Conservation (phyloP, 2,888 invertebrate species). For the Diarsia brunnea region DNA sequence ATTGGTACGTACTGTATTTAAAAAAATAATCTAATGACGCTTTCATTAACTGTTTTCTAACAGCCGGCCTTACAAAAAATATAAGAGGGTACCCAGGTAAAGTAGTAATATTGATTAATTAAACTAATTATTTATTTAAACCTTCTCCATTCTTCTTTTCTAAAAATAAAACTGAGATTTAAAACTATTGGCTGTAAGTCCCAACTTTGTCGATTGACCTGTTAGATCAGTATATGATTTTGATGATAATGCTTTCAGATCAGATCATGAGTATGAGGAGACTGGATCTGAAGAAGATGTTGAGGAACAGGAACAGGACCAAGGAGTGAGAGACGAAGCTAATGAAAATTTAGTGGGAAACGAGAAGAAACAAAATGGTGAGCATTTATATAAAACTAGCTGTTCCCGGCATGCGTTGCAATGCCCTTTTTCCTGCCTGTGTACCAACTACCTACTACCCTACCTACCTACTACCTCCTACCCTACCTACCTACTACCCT, state of each 20-base stretch:
- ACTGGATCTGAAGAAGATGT: constrained; percentile 93
- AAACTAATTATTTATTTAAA: background rate
- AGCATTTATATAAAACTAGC: constrained; percentile 12
- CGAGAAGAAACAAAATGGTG: constrained; percentile 86
- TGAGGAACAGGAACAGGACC: constrained; percentile 90
- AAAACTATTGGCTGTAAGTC: too few species aligned
- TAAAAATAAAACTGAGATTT: too few species aligned
- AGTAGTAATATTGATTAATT: constrained; percentile 18
- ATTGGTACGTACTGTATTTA: too few species aligned
- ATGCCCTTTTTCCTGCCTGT: too few species aligned
- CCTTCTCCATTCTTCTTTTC: background rate
- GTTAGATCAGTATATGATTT: background rate
- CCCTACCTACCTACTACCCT: too few species aligned
- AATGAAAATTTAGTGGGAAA: constrained; percentile 86
- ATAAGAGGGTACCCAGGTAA: constrained; percentile 87
- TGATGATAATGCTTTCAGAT: constrained; percentile 81
- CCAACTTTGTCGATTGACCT: too few species aligned
- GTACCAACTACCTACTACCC: too few species aligned
- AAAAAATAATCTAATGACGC: constrained; percentile 27
- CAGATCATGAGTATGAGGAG: constrained; percentile 92
- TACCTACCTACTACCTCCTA: too few species aligned
- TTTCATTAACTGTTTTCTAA: constrained; percentile 46
- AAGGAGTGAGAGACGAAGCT: constrained; percentile 91
- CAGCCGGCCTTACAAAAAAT: constrained; percentile 86
- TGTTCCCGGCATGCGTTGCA: too few species aligned